phyloP scores from a whole-genome alignment of 2,888 invertebrate genomes.

The Mylabris sibirica region DNA sequence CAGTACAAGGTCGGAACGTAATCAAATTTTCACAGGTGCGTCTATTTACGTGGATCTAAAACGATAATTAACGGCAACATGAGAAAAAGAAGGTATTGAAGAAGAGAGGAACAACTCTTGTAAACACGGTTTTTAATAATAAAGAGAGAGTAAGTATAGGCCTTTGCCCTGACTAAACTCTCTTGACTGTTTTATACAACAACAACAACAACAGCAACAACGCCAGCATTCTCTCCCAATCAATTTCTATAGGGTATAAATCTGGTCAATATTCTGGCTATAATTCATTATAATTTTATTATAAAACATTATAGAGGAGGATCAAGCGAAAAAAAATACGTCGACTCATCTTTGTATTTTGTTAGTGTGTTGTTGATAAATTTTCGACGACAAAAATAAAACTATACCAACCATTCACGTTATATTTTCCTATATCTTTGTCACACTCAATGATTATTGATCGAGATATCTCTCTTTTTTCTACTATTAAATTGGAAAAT shows the following conservation, averaged over 20 bases:
- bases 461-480: background rate
- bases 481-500: background rate
- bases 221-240: background rate
- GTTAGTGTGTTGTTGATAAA: background rate
- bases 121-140: background rate
- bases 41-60: no score
- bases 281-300: background rate
- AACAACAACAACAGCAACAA: no score
- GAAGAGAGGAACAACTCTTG: background rate
- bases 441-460: background rate
- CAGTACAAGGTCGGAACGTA: no score
- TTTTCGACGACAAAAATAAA: conserved; percentile 16
- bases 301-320: background rate
- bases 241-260: background rate
- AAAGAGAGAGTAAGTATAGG: conserved; percentile 7
- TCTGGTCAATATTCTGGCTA: background rate
- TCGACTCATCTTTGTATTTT: conserved; percentile 12
- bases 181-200: background rate
- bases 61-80: no score
- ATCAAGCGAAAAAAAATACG: background rate
- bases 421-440: background rate
- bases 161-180: background rate
- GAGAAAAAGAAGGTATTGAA: no score
- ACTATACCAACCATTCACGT: conserved; percentile 8
- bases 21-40: no score